Evolutionary conservation across 2,113 vertebrate genomes (phyloP), one percentile per base, ranked within the genome.

Genomic region (Cyprinodon tularosa): DNA sequence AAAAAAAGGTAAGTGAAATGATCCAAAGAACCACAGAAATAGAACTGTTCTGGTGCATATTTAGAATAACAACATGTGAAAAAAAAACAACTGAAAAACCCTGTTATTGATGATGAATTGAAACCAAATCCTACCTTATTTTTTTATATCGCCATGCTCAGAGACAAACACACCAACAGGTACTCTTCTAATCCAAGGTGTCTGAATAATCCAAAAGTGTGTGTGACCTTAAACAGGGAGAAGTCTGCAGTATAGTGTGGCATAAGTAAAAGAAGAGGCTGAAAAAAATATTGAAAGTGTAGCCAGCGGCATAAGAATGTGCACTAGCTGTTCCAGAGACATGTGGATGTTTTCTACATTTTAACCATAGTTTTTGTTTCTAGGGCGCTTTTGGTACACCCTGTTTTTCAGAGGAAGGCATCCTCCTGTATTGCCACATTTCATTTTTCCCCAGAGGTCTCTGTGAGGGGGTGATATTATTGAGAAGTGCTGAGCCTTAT

Each of bases 401-500:
- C 82, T 47, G 85, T 89, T 90, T 91, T 90, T 93, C 91, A 90
- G 88, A 90, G 86, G 88, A 83, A 89, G 76, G 86, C 92, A 86
- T 91, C 90, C 84, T 91, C 79, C 81, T 93, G 91, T 91, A 94
- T 93, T 89, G 89, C 80, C 85, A 87, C 90, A 90, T 91, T 92
- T 91, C 92, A 92, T 89, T 89, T 91, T 88, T 92, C 92, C 29
- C 92, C 90, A 86, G 84, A 90, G 91, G 93, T 92, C 91, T 89
- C 75, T 86, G 91, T 88, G 89, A 90, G 91, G 92, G 81, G 90
- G 72, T 89, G 84, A 92, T 93, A 93, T 93, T 94, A 94, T 92
- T 92, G 90, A 93, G 88, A 89, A 93, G 84, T 79, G 76, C 89
- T 90, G 91, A 93, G 90, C 90, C 92, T 94, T 94, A 93, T 94